phyloP scores from a whole-genome alignment of 92 coral and sea anemone species.

The Galaxea fascicularis region DNA sequence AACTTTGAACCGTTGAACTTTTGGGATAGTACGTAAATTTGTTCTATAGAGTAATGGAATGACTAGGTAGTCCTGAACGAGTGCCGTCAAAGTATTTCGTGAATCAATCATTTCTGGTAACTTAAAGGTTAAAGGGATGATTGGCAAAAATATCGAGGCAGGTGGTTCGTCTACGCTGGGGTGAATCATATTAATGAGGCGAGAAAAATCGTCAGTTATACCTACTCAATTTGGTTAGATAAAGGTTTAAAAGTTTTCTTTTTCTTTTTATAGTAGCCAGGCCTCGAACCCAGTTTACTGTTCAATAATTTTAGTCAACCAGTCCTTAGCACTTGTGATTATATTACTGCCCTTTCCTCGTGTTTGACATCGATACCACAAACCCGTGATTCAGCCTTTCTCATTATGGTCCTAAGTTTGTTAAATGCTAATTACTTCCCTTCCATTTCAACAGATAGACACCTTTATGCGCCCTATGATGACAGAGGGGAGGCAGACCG shows the following conservation, averaged over 20 bases:
- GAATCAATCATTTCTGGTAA: constrained; percentile 3
- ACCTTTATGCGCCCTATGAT: constrained; percentile 42
- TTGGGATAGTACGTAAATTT: constrained; percentile 5
- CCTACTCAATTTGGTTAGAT: constrained; percentile 4
- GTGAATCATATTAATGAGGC: constrained; percentile 15
- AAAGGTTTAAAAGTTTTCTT: background rate
- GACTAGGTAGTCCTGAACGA: constrained; percentile 5
- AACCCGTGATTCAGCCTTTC: constrained; percentile 1
- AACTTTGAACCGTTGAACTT: background rate
- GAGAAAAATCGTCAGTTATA: constrained; percentile 8
- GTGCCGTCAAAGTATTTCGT: constrained; percentile 12
- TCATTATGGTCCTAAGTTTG: constrained; percentile 12
- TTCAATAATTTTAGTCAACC: background rate
- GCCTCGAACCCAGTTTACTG: constrained; percentile 6
- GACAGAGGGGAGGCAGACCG: constrained; percentile 41
- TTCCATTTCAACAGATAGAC: constrained; percentile 38
- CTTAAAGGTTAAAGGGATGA: background rate
- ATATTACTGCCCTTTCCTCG: constrained; percentile 4
- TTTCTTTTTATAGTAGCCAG: background rate
- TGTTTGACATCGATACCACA: constrained; percentile 14
- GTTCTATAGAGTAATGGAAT: constrained; percentile 4
- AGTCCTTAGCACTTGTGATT: constrained; percentile 18
- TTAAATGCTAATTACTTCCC: constrained; percentile 14
- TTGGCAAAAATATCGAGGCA: constrained; percentile 16
- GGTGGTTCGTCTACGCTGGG: constrained; percentile 20